phyloP scores from a whole-genome alignment of 1,140 invertebrate genomes.

The Platorchestia sp. region DNA sequence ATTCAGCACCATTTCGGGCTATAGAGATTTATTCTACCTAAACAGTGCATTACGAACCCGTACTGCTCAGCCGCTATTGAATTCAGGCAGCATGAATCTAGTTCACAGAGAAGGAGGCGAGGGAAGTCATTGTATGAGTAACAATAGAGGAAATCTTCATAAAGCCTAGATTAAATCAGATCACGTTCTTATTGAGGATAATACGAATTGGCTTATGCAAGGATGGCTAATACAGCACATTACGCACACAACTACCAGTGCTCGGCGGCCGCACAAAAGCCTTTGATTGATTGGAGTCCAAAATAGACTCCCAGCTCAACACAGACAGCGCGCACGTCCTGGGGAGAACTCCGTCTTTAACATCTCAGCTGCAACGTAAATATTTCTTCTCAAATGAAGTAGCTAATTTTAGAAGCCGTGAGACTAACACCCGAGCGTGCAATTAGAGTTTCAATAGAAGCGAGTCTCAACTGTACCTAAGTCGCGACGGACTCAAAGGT shows the following conservation, averaged over 20 bases:
- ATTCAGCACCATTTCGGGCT: not conserved
- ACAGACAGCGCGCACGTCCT: not conserved
- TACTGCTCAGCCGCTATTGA: not conserved
- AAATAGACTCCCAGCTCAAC: not conserved
- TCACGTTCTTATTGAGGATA: not conserved
- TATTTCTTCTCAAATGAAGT: not conserved
- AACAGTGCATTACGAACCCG: not conserved
- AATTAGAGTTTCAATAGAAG: not conserved
- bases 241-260: not conserved
- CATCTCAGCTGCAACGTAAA: not conserved
- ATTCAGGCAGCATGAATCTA: not conserved
- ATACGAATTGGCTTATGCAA: not conserved
- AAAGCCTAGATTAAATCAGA: not conserved
- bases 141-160: not conserved
- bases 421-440: not conserved
- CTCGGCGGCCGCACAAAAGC: not conserved
- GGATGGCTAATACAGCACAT: not conserved
- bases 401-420: not conserved
- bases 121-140: not conserved
- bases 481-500: not conserved
- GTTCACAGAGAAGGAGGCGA: not conserved
- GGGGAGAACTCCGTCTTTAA: not conserved
- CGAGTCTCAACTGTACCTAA: not conserved
- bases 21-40: not conserved
- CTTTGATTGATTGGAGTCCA: not conserved